Base-by-base conservation (phyloP, 1,140 invertebrate species). In the Aethina tumida region DNA sequence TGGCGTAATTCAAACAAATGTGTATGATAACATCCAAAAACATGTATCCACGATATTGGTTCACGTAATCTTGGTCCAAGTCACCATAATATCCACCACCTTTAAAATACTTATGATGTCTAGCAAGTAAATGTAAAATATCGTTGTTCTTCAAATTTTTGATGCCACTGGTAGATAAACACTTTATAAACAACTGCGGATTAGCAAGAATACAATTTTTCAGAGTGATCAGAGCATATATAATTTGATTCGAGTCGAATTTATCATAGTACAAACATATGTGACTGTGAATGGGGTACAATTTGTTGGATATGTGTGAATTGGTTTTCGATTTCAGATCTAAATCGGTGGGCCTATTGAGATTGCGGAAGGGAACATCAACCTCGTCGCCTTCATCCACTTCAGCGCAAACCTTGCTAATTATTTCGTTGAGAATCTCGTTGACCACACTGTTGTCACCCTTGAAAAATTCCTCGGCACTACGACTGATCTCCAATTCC, bases 241-340 rank as follows among this genome's bases (percentile, higher is more conserved):
- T 63, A 5, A 81, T 79, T 47, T 81, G 69, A 20, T 74, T 69
- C 0, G 79, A 81, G 58, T 92, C 88, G 49, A 86, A 88, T 10
- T 84, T 75, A 43, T 83, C 81, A 42, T 77, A 75, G 50, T 92
- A 92, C 0, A 92, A 66, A 12, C 90, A 68, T 56, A 91, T 72
- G 56, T 91, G 85, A 15, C 84, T 83, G 57, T 91, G 85, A 26
- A 88, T 74, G 14, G 81, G 77, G 55, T 87, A 82, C 4, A 85
- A 59, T 27, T 55, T 53, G 39, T 62, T 48, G 48, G 64, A 40
- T 38, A 55, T 37, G 53, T 63, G 28, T 50, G 55, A 45, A 54
- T 55, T 20, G 49, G 44, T 54, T 62, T 62, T 34, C 6, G 36
- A 33, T 14, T 40, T 54, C 20, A 55, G 40, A 36, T 51, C 48